Evolutionary conservation across 2,113 vertebrate species (phyloP).

Genomic region (Gila orcuttii): DNA sequence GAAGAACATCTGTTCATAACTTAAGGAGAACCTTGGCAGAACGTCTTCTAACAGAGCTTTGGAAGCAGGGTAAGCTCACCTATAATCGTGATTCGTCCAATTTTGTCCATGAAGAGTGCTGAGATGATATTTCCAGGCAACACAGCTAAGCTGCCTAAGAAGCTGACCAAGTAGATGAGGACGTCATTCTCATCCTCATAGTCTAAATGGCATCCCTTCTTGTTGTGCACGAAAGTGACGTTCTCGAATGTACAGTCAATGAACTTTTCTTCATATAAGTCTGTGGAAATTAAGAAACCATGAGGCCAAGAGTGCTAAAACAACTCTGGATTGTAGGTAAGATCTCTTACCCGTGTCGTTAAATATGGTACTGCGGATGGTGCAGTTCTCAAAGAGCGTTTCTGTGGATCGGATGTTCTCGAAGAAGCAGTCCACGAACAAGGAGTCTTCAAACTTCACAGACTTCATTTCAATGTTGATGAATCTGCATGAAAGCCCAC

Average conservation of each 20-base stretch:
- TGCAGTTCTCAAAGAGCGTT: slow-evolving; percentile 93
- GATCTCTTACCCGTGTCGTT: slow-evolving; percentile 85
- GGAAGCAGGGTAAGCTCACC: slow-evolving; percentile 75
- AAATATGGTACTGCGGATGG: slow-evolving; percentile 85
- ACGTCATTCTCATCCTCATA: slow-evolving; percentile 88
- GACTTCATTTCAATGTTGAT: slow-evolving; percentile 90
- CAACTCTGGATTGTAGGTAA: neutral
- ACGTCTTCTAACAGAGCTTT: neutral
- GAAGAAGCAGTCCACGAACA: slow-evolving; percentile 92
- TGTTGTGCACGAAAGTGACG: slow-evolving; percentile 77
- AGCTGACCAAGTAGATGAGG: slow-evolving; percentile 94
- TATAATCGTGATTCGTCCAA: slow-evolving; percentile 93
- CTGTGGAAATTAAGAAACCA: slow-evolving; percentile 65
- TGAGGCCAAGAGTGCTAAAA: neutral
- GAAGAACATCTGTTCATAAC: too few relatives aligned
- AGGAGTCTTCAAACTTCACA: slow-evolving; percentile 90
- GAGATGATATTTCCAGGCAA: slow-evolving; percentile 95
- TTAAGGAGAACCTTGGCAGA: too few relatives aligned
- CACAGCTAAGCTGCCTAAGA: slow-evolving; percentile 92
- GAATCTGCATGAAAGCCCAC: slow-evolving; percentile 80
- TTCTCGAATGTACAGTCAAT: slow-evolving; percentile 87
- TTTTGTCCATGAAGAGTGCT: slow-evolving; percentile 91
- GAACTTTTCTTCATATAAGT: slow-evolving; percentile 89
- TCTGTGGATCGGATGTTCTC: slow-evolving; percentile 89
- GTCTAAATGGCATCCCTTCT: slow-evolving; percentile 89